phyloP scores from a whole-genome alignment of 1,140 invertebrate genomes.

The Phymastichus coffea region DNA sequence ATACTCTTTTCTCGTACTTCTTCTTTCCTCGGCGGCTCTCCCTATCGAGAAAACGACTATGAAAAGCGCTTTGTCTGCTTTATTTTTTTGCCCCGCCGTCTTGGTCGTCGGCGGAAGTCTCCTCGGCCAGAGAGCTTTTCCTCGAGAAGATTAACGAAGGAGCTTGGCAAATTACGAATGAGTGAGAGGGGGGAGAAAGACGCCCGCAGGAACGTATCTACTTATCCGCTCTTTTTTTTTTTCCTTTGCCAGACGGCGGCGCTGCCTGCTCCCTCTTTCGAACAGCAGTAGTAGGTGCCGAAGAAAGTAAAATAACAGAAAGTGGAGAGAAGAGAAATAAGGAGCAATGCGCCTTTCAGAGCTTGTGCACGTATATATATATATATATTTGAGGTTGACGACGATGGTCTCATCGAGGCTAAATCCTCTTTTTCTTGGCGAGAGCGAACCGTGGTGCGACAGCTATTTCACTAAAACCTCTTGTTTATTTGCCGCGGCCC shows the following conservation, averaged over 20 bases:
- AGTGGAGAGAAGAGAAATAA: conserved; percentile 3
- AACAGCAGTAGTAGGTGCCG: conserved; percentile 4
- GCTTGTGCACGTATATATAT: too few relatives aligned
- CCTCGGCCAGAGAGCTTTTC: conserved; percentile 18
- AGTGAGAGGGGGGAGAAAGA: background rate
- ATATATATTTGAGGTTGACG: conserved; percentile 6
- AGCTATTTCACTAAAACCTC: conserved; percentile 11
- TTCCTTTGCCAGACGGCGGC: background rate
- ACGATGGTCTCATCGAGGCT: conserved; percentile 2
- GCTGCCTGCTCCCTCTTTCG: background rate
- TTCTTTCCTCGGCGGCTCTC: conserved; percentile 1
- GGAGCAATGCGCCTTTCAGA: conserved; percentile 18
- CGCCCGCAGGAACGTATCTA: conserved; percentile 20
- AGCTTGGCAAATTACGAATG: conserved; percentile 29
- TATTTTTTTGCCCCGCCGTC: conserved; percentile 24
- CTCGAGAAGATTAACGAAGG: conserved; percentile 29
- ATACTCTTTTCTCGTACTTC: conserved; percentile 8
- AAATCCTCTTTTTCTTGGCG: conserved; percentile 5
- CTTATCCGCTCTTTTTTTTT: conserved; percentile 18
- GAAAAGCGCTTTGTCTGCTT: conserved; percentile 20
- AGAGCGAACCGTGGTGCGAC: background rate
- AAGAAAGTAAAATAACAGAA: conserved; percentile 26
- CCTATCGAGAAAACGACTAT: conserved; percentile 18
- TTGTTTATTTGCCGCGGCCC: too few relatives aligned
- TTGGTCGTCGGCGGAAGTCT: conserved; percentile 23